Base-by-base conservation (phyloP, 2,797 vertebrate species). In the Acipenser ruthenus region DNA sequence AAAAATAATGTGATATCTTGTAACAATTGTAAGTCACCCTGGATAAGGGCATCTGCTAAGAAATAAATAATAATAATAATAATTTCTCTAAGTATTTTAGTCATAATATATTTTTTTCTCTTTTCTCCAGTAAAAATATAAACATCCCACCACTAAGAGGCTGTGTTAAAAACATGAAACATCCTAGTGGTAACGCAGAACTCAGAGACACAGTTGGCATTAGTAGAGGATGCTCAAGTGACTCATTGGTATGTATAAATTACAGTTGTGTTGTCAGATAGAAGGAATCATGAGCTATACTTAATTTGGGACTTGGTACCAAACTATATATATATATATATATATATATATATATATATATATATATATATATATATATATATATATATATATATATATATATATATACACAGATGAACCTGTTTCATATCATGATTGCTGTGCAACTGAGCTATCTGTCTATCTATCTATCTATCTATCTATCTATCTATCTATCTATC, bases 81-180 rank as follows among this genome's bases (percentile, higher is more conserved):
- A 18, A 18, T 65, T 7, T 7, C 18, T 23, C 13, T 23, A 1
- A 18, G 10, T 61, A 23, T 37, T 18, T 64, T 3, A 6, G 13
- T 49, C 12, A 11, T 48, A 18, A 15, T 18, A 55, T 64, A 12
- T 63, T 51, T 49, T 62, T 5, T 62, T 70, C 75, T 69, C 49
- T 70, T 49, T 12, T 53, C 68, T 49, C n/a, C 68, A 92, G 89
- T 65, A 0, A 75, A 66, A 91, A 93, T 68, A 93, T 99, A 79
- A 87, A 83, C 9, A 80, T 79, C 0, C 89, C 83, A 64, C 83
- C 94, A 11, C 90, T 93, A 71, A 93, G 88, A 67, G 96, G 92
- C 66, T 99, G 95, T 75, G 66, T 96, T 75, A 89, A 75, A 70
- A 89, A 85, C 37, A 8, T 94, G 60, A 90, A 84, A 73, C 76